Evolutionary conservation across 2,797 vertebrate genomes (phyloP).

Genomic region (Cheirogaleus major): DNA sequence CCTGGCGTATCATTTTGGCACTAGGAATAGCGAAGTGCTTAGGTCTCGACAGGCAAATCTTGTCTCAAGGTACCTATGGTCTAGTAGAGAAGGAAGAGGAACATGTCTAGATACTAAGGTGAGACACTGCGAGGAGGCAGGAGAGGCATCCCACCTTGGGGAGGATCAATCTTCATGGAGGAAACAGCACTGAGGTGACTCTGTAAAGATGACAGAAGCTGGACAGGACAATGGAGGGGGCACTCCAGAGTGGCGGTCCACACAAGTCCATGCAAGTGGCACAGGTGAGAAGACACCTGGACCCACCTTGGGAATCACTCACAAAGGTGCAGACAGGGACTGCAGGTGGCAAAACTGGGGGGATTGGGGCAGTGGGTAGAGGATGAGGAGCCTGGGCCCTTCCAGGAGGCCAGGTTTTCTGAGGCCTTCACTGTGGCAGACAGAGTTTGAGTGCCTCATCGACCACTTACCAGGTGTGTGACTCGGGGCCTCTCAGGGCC

Average conservation of each 20-base stretch:
- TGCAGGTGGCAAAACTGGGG: fast-evolving
- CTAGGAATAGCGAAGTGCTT: neutral
- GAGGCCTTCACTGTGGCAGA: neutral
- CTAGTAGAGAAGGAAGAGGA: neutral
- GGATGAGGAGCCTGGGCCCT: neutral
- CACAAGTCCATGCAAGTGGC: neutral
- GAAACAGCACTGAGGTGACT: fast-evolving
- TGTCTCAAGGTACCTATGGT: neutral
- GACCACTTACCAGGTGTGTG: neutral
- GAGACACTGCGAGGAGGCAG: fast-evolving
- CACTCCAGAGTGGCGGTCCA: neutral
- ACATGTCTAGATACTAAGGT: fast-evolving
- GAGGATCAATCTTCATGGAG: neutral
- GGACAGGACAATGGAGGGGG: fast-evolving
- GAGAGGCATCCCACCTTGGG: neutral
- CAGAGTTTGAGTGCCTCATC: neutral
- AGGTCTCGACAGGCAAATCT: neutral
- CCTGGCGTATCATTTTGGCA: neutral
- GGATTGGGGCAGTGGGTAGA: neutral
- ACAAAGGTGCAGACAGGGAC: neutral
- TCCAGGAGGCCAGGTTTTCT: neutral
- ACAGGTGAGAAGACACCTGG: neutral
- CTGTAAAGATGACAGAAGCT: neutral
- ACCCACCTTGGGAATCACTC: neutral
- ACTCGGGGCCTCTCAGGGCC: neutral